A percentile compares a stretch with the other conserved stretches of the same genome.
Evolutionary conservation across 2,888 invertebrate genomes (phyloP).

Genomic region (Ferrisia virgata): DNA sequence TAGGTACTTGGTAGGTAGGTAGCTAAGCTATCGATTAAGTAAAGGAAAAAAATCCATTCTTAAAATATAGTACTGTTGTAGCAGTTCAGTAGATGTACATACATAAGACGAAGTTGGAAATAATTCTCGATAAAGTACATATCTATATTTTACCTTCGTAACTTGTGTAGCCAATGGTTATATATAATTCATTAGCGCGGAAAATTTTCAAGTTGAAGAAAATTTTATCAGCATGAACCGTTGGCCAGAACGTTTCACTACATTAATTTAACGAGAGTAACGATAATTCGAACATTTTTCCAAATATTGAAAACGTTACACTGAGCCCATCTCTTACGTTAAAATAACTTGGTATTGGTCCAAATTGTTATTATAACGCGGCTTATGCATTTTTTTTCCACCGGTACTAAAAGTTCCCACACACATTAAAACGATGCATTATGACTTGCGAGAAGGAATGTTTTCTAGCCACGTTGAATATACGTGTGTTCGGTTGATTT

Average conservation of each 20-base stretch:
- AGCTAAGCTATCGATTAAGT: not conserved
- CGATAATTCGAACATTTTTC: slow-evolving; percentile 9
- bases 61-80: not conserved
- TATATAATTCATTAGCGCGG: not conserved
- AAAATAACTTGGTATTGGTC: slow-evolving; percentile 15
- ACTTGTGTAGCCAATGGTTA: not conserved
- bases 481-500: not conserved
- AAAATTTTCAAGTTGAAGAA: slow-evolving; percentile 12
- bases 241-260: not conserved
- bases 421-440: not conserved
- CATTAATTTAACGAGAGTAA: slow-evolving; percentile 19
- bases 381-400: not conserved
- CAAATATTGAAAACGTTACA: not conserved
- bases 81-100: no score
- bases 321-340: not conserved
- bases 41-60: not conserved
- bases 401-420: not conserved
- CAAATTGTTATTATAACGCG: slow-evolving; percentile 21
- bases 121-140: not conserved
- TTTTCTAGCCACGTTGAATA: not conserved
- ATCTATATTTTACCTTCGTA: not conserved
- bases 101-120: not conserved
- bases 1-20: no score
- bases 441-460: not conserved
- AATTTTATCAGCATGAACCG: not conserved